A percentile compares a stretch with the other conserved stretches of the same genome.
These are phyloP conservation scores for Hydrotaea cyrtoneurina DNA, from an alignment of 2,888 invertebrate genomes.

Conservation along the genomic window DNA sequence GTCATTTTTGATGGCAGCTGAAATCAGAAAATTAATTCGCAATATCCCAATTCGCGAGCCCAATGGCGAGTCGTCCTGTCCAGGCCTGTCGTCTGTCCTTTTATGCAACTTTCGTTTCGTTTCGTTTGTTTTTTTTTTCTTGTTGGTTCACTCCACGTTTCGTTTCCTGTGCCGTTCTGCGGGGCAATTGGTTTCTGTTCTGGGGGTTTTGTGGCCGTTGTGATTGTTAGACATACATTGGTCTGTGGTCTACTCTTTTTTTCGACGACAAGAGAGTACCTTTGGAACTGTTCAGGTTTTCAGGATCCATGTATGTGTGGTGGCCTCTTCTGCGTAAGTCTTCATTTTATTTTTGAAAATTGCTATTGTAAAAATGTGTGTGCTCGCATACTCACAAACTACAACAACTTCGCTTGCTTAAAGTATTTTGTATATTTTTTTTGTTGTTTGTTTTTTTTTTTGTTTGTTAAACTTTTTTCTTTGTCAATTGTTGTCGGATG, in stretches of 20 bases:
- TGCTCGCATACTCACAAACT: not conserved
- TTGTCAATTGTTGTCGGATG: not conserved
- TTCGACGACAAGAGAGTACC: not conserved
- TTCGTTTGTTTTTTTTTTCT: not conserved
- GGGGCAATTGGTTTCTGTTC: not conserved
- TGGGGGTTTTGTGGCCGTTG: not conserved
- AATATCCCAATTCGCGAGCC: not conserved
- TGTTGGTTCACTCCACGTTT: not conserved
- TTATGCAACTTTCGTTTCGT: not conserved
- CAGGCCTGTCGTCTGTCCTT: not conserved
- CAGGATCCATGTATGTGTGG: not conserved
- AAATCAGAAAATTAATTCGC: conserved; percentile 31
- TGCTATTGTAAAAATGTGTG: not conserved
- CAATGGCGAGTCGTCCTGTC: not conserved
- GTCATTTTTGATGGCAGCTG: conserved; percentile 64
- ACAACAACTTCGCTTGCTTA: no score
- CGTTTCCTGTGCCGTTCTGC: not conserved
- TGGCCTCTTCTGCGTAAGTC: not conserved
- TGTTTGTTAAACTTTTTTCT: not conserved
- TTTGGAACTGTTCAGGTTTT: not conserved
- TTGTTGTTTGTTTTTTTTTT: conserved; percentile 4
- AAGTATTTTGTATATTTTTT: no score
- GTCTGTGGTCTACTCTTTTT: not conserved
- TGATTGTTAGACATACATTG: conserved; percentile 14
- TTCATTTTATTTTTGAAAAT: not conserved